Percentiles rank a stretch among this genome's conserved stretches.
Conservation (phyloP, 2,797 vertebrate genomes). For the Lagocephalus sceleratus region DNA sequence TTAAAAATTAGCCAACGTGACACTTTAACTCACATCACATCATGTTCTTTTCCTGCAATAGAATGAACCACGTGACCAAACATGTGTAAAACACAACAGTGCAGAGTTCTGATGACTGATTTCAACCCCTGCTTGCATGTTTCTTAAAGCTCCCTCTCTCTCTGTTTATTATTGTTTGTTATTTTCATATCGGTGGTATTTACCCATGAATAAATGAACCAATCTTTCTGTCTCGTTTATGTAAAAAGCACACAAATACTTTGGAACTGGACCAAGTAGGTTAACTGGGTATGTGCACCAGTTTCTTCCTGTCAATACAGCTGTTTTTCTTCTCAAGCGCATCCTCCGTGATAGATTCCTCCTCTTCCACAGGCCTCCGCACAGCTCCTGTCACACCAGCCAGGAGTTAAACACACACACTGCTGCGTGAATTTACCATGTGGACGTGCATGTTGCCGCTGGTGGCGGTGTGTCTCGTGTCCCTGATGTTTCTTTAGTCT, state of each 20-base stretch:
- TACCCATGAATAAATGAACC: conserved; percentile 78
- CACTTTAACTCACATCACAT: neutral
- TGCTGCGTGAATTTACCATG: conserved; percentile 50
- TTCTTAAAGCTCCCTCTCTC: conserved; percentile 38
- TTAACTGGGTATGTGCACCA: conserved; percentile 82
- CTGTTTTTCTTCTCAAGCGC: conserved; percentile 75
- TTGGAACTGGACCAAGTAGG: conserved; percentile 84
- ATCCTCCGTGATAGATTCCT: conserved; percentile 72
- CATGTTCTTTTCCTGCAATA: neutral
- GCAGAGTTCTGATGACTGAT: conserved; percentile 42
- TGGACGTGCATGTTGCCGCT: conserved; percentile 72
- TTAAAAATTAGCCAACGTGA: too few relatives aligned
- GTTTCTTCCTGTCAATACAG: conserved; percentile 81
- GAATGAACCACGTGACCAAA: neutral
- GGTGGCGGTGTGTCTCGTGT: conserved; percentile 66
- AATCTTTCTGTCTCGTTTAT: conserved; percentile 82
- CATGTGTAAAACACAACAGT: conserved; percentile 12
- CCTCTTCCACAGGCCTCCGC: conserved; percentile 61
- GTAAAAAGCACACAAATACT: conserved; percentile 84
- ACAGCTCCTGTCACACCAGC: conserved; percentile 54
- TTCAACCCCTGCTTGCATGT: conserved; percentile 69
- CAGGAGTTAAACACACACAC: conserved; percentile 57
- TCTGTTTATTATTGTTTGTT: conserved; percentile 64
- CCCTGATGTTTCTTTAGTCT: conserved; percentile 39
- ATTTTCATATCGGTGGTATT: conserved; percentile 67